Evolutionary conservation across 1,140 invertebrate genomes (phyloP).

Genomic region (Trachymyrmex septentrionalis): DNA sequence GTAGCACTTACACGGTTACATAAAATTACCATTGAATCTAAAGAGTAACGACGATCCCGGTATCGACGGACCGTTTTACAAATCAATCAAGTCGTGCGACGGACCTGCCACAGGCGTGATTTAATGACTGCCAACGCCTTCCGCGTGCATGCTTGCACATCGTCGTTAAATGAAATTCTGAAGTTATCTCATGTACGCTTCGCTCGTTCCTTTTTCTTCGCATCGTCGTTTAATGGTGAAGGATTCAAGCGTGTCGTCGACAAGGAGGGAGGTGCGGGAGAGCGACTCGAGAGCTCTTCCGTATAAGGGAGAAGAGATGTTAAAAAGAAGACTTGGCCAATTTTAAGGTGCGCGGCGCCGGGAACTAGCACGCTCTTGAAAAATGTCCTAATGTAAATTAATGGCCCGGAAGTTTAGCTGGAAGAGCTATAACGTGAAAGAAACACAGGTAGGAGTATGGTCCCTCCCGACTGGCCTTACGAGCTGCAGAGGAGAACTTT

Average conservation of each 20-base stretch:
- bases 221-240: slow-evolving; percentile 68
- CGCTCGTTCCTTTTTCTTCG: slow-evolving; percentile 48
- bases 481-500: slow-evolving; percentile 64
- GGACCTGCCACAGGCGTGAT: slow-evolving; percentile 46
- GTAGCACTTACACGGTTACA: slow-evolving; percentile 49
- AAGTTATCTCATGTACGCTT: slow-evolving; percentile 61
- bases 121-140: slow-evolving; percentile 51
- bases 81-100: slow-evolving; percentile 51
- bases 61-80: slow-evolving; percentile 41
- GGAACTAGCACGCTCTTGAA: slow-evolving; percentile 74
- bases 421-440: slow-evolving; percentile 71
- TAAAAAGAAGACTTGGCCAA: slow-evolving; percentile 75
- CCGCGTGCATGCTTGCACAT: slow-evolving; percentile 34
- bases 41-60: slow-evolving; percentile 19
- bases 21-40: slow-evolving; percentile 44
- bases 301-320: slow-evolving; percentile 40
- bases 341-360: slow-evolving; percentile 71
- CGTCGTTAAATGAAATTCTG: slow-evolving; percentile 61
- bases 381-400: slow-evolving; percentile 83
- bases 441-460: slow-evolving; percentile 70
- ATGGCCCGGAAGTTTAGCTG: slow-evolving; percentile 80
- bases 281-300: slow-evolving; percentile 57
- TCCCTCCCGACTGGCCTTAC: slow-evolving; percentile 32
- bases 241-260: slow-evolving; percentile 70
- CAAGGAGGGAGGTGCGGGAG: slow-evolving; percentile 31